Conservation (phyloP, 1,140 invertebrate species). For the Rhyzopertha dominica region DNA sequence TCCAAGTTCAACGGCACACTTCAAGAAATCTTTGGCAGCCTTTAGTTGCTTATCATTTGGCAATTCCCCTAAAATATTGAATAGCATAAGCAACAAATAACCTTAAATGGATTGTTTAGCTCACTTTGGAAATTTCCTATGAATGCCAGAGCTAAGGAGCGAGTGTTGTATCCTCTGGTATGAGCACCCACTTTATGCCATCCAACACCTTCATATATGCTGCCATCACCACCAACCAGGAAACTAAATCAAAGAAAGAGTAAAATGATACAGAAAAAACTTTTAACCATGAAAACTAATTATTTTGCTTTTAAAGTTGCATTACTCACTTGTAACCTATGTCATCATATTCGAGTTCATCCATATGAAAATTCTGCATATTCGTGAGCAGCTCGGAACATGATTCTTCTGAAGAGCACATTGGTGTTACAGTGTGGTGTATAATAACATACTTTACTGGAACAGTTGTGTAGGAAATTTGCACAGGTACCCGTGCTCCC, state of each 20-base stretch:
- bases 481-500: conserved; percentile 45
- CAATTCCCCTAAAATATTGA: conserved; percentile 55
- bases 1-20: conserved; percentile 56
- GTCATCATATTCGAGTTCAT: conserved; percentile 51
- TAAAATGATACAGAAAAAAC: conserved; percentile 22
- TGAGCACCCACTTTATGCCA: conserved; percentile 70
- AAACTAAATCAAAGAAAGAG: conserved; percentile 52
- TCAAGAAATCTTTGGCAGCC: conserved; percentile 54
- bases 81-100: conserved; percentile 10
- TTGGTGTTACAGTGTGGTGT: conserved; percentile 60
- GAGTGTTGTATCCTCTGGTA: conserved; percentile 57
- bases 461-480: conserved; percentile 51
- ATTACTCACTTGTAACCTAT: conserved; percentile 60
- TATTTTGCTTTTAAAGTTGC: conserved; percentile 12
- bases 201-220: conserved; percentile 69
- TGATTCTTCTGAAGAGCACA: conserved; percentile 49
- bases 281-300: background rate
- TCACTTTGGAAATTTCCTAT: conserved; percentile 50
- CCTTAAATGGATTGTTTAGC: conserved; percentile 9
- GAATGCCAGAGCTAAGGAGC: conserved; percentile 54
- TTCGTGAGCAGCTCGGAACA: conserved; percentile 49
- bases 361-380: conserved; percentile 59
- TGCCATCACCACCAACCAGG: conserved; percentile 70
- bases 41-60: conserved; percentile 52
- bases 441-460: conserved; percentile 61